Evolutionary conservation across 1,140 invertebrate genomes (phyloP), one percentile per base, ranked within the genome.

Genomic region (Drosophila navojoa): DNA sequence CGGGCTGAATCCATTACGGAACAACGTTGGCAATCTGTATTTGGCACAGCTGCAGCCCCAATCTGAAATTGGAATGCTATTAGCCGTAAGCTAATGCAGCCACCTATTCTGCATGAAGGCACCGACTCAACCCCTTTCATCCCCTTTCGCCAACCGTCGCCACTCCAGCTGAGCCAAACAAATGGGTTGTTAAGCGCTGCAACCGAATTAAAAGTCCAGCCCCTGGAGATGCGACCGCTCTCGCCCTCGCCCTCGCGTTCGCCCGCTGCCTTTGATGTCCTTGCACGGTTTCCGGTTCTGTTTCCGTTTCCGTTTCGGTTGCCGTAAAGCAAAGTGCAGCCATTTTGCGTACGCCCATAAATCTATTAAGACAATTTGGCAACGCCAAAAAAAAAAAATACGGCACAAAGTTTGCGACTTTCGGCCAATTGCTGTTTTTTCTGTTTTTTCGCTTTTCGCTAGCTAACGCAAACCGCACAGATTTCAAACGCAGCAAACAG

Each of bases 291-390:
- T 61, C 44, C 58, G 45, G 44, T 29, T 53, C 68, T 74, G 62
- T 79, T 76, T 69, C 81, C 81, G 64, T 57, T 67, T 45, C 52
- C 71, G 74, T 62, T 53, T 44, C 69, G 50, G 38, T 29, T 35
- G 35, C 42, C 63, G 63, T 16, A 68, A 67, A 66, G 74, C 78
- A 77, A 87, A 86, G 82, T 86, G 82, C 79, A 86, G 82, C 79
- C 82, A 87, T 82, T 87, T 86, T 87, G 78, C 82, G 82, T 87
- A 73, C 79, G 79, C 54, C 82, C 84, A 86, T 86, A 82, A 86
- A 86, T 86, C 82, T 82, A 86, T 86, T 86, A 86, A 79, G 84
- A 87, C 82, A 86, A 86, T 86, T 86, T 86, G 82, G 82, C 82
- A 86, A 29, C 61, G 44, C 5, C 35, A 11, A 11, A 59, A 44